phyloP scores from a whole-genome alignment of 2,113 vertebrate species.

The Pelodiscus sinensis region DNA sequence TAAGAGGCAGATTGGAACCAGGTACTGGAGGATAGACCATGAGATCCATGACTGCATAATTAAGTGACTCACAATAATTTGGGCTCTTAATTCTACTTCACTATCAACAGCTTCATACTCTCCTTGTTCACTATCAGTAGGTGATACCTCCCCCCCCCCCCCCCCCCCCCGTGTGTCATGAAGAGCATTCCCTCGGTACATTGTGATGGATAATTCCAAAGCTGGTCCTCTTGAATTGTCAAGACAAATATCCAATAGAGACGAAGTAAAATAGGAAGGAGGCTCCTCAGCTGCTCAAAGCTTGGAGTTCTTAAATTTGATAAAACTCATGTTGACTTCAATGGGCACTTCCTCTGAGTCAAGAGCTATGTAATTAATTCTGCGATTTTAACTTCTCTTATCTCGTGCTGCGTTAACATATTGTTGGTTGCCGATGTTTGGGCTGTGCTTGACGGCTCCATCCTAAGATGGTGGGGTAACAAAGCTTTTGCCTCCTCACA shows the following conservation, averaged over 20 bases:
- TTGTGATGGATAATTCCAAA: not conserved
- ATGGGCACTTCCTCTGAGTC: not conserved
- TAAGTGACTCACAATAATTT: not conserved
- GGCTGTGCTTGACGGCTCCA: not conserved
- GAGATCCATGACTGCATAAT: not conserved
- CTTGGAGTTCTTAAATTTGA: conserved; percentile 4
- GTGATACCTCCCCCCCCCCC: not conserved
- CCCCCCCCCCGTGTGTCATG: not conserved
- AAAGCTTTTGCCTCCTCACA: not conserved
- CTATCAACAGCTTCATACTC: not conserved
- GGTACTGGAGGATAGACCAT: not conserved
- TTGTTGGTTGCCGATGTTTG: not conserved
- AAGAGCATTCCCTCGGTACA: not conserved
- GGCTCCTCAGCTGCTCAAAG: not conserved
- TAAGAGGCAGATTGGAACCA: not conserved
- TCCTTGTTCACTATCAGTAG: not conserved
- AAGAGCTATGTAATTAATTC: not conserved
- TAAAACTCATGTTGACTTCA: not conserved
- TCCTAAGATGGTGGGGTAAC: not conserved
- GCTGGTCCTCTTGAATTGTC: not conserved
- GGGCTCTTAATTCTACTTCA: not conserved
- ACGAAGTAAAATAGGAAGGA: not conserved
- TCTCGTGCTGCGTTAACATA: not conserved
- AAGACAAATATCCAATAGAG: not conserved
- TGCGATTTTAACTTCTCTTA: not conserved